A percentile compares a stretch with the other conserved stretches of the same genome.
Evolutionary conservation across 1,140 invertebrate species (phyloP).

Genomic region (Cydia splendana): DNA sequence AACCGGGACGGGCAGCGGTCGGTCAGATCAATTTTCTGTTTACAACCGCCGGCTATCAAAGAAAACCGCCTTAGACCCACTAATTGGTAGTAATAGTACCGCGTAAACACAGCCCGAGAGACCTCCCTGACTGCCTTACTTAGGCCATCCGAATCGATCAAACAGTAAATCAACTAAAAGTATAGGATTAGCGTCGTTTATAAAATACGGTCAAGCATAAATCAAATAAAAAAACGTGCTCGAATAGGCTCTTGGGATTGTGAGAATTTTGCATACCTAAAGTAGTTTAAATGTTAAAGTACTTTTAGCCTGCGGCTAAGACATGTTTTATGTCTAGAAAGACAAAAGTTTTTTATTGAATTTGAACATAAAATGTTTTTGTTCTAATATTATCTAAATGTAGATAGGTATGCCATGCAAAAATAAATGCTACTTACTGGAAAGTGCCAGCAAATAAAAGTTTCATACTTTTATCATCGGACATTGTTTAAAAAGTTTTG

Average conservation of each 20-base stretch:
- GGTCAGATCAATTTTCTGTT: slow-evolving; percentile 70
- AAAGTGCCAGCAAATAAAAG: too few species aligned
- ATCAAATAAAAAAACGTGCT: slow-evolving; percentile 15
- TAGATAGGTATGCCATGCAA: background rate
- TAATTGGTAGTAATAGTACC: slow-evolving; percentile 70
- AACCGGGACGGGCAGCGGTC: slow-evolving; percentile 49
- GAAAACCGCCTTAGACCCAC: slow-evolving; percentile 55
- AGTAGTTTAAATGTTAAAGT: background rate
- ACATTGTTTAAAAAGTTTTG: too few species aligned
- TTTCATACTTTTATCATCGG: too few species aligned
- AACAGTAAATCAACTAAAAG: slow-evolving; percentile 26
- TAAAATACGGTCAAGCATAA: slow-evolving; percentile 29
- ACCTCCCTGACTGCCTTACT: slow-evolving; percentile 21
- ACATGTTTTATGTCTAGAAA: background rate
- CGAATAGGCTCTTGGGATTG: slow-evolving; percentile 13
- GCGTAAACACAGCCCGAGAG: slow-evolving; percentile 30
- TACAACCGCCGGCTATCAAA: slow-evolving; percentile 64
- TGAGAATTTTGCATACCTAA: slow-evolving; percentile 12
- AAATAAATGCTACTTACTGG: background rate
- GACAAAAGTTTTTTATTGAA: background rate
- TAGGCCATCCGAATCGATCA: slow-evolving; percentile 16
- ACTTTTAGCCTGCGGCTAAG: background rate
- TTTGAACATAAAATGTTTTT: background rate
- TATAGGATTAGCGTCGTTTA: slow-evolving; percentile 24
- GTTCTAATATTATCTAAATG: background rate